Evolutionary conservation across 2,113 vertebrate genomes (phyloP), one percentile per base, ranked within the genome.

Genomic region (Corythoichthys haematopterus): DNA sequence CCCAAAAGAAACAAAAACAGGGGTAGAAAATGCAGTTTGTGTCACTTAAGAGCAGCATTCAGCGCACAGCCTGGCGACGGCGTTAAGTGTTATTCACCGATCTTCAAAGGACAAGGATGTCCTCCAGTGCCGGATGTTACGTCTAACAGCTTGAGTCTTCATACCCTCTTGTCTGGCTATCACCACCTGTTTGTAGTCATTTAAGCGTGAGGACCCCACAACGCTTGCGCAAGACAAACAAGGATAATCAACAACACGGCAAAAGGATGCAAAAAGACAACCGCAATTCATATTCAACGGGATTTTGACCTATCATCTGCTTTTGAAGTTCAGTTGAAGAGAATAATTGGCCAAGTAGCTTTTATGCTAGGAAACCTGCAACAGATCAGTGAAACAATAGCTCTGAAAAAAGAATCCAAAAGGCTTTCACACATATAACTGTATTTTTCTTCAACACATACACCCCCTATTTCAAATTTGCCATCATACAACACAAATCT

Each of bases 21-120:
- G 8, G 53, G 28, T 45, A 58, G 51, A 70, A 66, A 72, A 64
- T 59, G 67, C 69, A 74, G 66, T 73, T 70, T 77, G 64, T 60
- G 61, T 48, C 63, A 51, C 64, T 35, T 61, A 72, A 75, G 36
- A 35, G 73, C 80, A 65, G 57, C 69, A 75, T 48, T 68, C 58
- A 84, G 74, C 64, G 69, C 78, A 77, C 75, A 63, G 76, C 60
- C 66, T 60, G 13, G 64, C n/a, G n/a, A n/a, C n/a, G n/a, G n/a
- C 69, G 68, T 85, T 72, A 85, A 87, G 85, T 79, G 82, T 80
- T 84, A 84, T 86, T 81, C 72, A 80, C 72, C 80, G 45, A 8
- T 70, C 70, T 71, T 80, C 80, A 81, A 85, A 87, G 85, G 75
- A 75, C 66, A 66, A 75, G 69, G 71, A 84, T 76, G 78, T 80